Percentiles rank a stretch among this genome's conserved stretches.
Evolutionary conservation across 2,888 invertebrate species (phyloP).

Genomic region (Latheticus oryzae): DNA sequence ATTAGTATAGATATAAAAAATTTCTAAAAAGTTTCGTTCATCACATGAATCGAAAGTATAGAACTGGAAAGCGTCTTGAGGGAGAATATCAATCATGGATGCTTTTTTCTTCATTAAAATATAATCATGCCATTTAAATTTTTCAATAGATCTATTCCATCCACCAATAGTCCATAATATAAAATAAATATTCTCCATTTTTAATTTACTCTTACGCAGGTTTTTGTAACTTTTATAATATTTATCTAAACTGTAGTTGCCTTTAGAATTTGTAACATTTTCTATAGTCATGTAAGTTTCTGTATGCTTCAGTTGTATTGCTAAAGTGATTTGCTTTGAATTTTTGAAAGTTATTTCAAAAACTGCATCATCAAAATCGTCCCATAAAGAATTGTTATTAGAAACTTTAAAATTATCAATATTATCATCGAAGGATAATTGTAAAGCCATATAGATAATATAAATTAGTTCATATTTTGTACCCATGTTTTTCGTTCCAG

Average conservation of each 20-base stretch:
- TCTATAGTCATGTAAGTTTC: constrained; percentile 2
- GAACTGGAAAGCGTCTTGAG: constrained; percentile 18
- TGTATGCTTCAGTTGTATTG: constrained; percentile 11
- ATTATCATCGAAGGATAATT: not conserved
- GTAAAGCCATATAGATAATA: not conserved
- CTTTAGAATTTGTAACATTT: constrained; percentile 7
- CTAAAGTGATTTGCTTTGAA: constrained; percentile 3
- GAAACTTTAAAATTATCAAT: constrained; percentile 5
- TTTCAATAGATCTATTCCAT: not conserved
- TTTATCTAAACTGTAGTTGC: constrained; percentile 17
- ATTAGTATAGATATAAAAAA: constrained; percentile 19
- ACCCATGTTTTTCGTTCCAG: not conserved
- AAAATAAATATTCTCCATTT: constrained; percentile 3
- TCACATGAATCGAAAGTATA: not conserved
- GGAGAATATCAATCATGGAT: too few species aligned
- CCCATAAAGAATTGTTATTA: constrained; percentile 4
- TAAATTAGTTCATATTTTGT: constrained; percentile 3
- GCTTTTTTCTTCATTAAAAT: constrained; percentile 1
- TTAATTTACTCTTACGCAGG: not conserved
- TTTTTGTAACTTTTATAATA: constrained; percentile 12
- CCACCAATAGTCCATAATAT: constrained; percentile 5
- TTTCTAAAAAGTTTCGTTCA: constrained; percentile 1
- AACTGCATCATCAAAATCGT: constrained; percentile 15
- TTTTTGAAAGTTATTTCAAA: constrained; percentile 8
- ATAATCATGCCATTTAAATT: constrained; percentile 10